phyloP scores from a whole-genome alignment of 2,113 vertebrate species.

The Sialia sialis region DNA sequence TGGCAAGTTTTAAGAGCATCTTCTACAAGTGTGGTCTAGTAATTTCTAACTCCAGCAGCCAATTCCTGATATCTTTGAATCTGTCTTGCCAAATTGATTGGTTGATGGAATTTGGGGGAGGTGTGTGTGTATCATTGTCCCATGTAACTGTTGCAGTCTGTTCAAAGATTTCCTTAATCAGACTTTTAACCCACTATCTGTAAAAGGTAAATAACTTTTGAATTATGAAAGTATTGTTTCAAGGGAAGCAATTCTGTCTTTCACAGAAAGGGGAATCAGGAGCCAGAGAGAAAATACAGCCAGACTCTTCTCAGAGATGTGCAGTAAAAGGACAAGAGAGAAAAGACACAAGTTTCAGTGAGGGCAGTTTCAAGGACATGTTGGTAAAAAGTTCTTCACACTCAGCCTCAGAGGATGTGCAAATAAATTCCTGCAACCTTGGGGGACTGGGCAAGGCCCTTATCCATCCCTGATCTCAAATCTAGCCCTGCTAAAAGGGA shows the following conservation, averaged over 20 bases:
- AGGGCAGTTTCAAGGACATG: neutral
- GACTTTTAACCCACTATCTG: neutral
- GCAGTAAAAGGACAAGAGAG: neutral
- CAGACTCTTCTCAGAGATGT: neutral
- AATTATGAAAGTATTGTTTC: neutral
- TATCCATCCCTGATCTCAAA: accelerated
- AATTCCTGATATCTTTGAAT: neutral
- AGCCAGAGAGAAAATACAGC: neutral
- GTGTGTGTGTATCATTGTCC: neutral
- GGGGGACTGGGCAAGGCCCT: neutral
- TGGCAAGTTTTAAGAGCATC: neutral
- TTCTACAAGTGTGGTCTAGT: neutral
- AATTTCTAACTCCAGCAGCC: neutral
- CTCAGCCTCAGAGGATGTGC: neutral
- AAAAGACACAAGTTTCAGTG: neutral
- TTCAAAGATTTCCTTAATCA: neutral
- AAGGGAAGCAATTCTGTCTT: neutral
- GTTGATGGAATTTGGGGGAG: neutral
- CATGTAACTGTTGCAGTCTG: neutral
- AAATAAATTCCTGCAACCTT: neutral
- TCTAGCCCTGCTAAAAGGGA: neutral
- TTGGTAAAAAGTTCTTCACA: neutral
- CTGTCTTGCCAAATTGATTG: neutral
- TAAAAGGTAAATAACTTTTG: neutral
- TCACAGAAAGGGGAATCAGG: neutral